phyloP scores from a whole-genome alignment of 2,113 vertebrate genomes.

The Brachypteracias leptosomus region DNA sequence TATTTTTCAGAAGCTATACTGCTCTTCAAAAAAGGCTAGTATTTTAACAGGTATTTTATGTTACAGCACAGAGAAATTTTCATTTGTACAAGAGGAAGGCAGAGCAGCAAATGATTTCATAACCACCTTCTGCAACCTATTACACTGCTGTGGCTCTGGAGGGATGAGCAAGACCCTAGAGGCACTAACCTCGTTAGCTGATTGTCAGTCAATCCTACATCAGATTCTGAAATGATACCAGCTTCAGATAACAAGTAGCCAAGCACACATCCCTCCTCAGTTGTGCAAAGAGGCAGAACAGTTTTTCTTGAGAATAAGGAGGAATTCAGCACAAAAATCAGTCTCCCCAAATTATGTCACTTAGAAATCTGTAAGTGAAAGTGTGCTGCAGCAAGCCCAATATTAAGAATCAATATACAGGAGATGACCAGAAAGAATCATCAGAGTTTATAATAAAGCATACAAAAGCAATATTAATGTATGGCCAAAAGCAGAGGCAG shows the following conservation, averaged over 20 bases:
- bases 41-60: neutral
- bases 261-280: neutral
- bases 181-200: slow-evolving; percentile 22
- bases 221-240: neutral
- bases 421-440: neutral
- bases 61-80: neutral
- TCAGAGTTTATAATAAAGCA: neutral
- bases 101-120: slow-evolving; percentile 17
- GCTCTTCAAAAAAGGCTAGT: neutral
- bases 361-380: neutral
- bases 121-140: neutral
- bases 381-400: neutral
- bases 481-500: neutral
- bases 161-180: neutral
- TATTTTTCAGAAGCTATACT: neutral
- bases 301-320: neutral
- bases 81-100: neutral
- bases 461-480: neutral
- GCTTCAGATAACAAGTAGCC: neutral
- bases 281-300: neutral
- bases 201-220: neutral
- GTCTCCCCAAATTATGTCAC: neutral
- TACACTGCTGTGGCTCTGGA: neutral
- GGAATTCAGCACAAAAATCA: neutral
- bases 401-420: neutral